Base-by-base conservation (phyloP, 92 coral and sea anemone species). In the Palythoa grandis region DNA sequence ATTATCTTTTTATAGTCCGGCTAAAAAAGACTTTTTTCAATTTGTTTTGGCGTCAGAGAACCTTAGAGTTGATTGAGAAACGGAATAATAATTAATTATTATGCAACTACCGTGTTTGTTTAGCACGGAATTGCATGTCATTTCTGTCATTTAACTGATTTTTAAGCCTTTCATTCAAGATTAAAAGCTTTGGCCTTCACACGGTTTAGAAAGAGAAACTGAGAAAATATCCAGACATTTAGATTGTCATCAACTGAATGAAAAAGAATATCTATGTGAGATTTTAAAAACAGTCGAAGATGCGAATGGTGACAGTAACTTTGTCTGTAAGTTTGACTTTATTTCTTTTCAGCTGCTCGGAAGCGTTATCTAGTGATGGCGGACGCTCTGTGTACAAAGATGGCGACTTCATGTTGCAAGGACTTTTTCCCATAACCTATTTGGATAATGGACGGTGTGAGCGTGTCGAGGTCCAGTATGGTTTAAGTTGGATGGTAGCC, bases 361-460 rank as follows among this genome's bases (percentile, higher is more conserved):
- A 48, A 66, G 15, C 74, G 7, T 10, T 53, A 0, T 79, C 38
- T 22, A 66, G 38, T 12, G 52, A 80, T 80, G 85, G 85, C 17
- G 87, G 83, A 37, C 52, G 82, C 4, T 69, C 86, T 3, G 70
- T 76, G 19, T 65, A 52, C 66, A 86, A 89, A 86, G 77, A 92
- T 2, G 99, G 99, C 24, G 90, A 93, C 52, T 19, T 95, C 24
- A 78, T 95, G 60, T 67, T 96, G 1, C 89, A 95, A 79, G 97
- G 97, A 0, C 79, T 96, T 38, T 92, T 96, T 15, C 97, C 99
- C 11, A 83, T 96, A 39, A 95, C 98, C 3, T 88, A 63, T 48
- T 86, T 77, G 24, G 92, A 93, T 6, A 57, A 84, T 19, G 83
- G 87, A 47, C 84, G 71, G 20, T 94, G 99, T 63, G 84, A 92